Base-by-base conservation (phyloP, 2,113 vertebrate species). In the Onychorhynchus coronatus region DNA sequence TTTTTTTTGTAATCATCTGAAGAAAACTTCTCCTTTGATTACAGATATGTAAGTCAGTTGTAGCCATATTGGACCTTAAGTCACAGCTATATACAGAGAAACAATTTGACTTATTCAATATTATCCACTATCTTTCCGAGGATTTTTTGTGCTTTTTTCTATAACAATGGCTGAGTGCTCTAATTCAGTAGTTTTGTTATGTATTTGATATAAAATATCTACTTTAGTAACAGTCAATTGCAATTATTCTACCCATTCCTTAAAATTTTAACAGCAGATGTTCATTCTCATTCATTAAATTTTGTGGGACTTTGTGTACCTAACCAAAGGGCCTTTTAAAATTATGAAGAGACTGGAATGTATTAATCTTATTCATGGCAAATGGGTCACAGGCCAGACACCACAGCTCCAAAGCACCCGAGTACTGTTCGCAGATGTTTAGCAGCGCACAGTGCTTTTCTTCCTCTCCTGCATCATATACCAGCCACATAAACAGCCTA, bases 321-420 rank as follows among this genome's bases (percentile, higher is more conserved):
- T n/a, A 72, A 85, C 2, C 12, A 65, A 74, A 6, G 7, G 13
- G 5, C 5, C 21, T 46, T 65, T 80, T 42, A 35, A 72, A 86
- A 73, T 20, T 20, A 33, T 56, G 30, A 56, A 86, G 17, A 41
- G 23, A 30, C 6, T 23, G 11, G 11, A 7, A 55, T 55, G 12
- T 24, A 68, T 49, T 79, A 0, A 39, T 47, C n/a, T 67, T 27
- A 39, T 50, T 50, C 21, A 28, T 23, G 11, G 19, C 47, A 85
- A 59, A 82, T 49, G 59, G 9, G 30, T 55, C 42, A 63, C 28
- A 68, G 35, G 44, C 18, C 47, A 81, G 41, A 19, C 11, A 56
- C 31, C 55, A 28, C 11, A 75, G 31, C 13, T 55, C 33, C 50
- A 70, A 66, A 80, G 37, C 14, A 24, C 18, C 1, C 0, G 0